Conservation (phyloP, 53 echinoderm and acorn worm genomes). For the Pentamera pediparva region DNA sequence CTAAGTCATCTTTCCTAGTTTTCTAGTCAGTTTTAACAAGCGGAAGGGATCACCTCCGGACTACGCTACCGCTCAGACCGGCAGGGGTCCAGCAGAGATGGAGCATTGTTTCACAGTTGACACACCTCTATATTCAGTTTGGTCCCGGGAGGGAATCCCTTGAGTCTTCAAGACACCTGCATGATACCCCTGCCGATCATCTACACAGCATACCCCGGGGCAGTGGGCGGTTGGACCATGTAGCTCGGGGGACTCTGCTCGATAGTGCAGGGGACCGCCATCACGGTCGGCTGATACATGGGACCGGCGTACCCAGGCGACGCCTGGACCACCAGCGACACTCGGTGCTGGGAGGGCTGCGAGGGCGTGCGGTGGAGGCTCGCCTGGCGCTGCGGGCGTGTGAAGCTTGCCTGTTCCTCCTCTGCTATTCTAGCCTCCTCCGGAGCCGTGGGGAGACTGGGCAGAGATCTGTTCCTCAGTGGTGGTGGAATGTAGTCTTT, state of each 20-base stretch:
- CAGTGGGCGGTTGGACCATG: background rate
- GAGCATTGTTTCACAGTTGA: no score
- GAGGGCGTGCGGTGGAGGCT: background rate
- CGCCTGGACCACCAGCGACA: constrained; percentile 7
- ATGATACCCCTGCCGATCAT: no score
- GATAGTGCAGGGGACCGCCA: constrained; percentile 17
- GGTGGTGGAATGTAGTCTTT: constrained; percentile 11
- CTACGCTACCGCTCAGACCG: no score
- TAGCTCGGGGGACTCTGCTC: constrained; percentile 1
- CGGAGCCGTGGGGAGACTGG: background rate
- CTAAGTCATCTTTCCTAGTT: no score
- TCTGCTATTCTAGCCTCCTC: background rate
- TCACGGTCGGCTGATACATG: constrained; percentile 17
- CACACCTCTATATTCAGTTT: no score
- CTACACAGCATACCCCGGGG: constrained; percentile 23
- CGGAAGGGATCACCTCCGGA: no score
- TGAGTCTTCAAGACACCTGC: no score
- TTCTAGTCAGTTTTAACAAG: no score
- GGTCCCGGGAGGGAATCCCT: no score
- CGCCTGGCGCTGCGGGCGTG: constrained; percentile 17
- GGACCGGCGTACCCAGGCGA: constrained; percentile 9
- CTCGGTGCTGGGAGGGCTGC: constrained; percentile 3
- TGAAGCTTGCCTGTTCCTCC: background rate
- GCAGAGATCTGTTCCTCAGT: background rate
- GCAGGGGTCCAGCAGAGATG: no score